These are phyloP conservation scores for Scartelaos histophorus DNA, from an alignment of 2,113 vertebrate species.

Conservation along the genomic window DNA sequence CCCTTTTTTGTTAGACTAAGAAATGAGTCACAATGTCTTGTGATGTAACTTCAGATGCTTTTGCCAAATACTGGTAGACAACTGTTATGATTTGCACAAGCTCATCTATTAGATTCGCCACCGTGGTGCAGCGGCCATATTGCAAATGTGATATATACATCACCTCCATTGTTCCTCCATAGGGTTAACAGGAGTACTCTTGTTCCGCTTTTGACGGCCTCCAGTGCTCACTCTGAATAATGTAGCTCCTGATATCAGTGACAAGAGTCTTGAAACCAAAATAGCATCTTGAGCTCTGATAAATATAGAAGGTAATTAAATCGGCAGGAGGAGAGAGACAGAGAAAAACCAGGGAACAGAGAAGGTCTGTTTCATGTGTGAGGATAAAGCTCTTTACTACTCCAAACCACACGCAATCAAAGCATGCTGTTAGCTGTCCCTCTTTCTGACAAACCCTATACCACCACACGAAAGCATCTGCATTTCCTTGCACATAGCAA, in stretches of 20 bases:
- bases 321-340: constrained; percentile 66
- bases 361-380: constrained; percentile 55
- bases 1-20: neutral
- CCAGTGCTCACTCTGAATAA: constrained; percentile 67
- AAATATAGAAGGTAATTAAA: constrained; percentile 80
- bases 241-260: constrained; percentile 72
- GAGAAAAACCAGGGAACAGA: constrained; percentile 54
- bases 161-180: constrained; percentile 24
- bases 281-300: constrained; percentile 75
- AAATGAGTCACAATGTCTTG: neutral
- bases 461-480: neutral
- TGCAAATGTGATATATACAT: constrained; percentile 7
- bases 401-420: constrained; percentile 26
- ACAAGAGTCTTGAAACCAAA: constrained; percentile 73
- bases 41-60: constrained; percentile 1
- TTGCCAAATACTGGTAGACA: neutral
- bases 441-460: neutral
- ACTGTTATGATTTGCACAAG: neutral
- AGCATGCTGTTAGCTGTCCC: neutral
- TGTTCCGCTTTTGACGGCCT: constrained; percentile 55
- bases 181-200: constrained; percentile 52
- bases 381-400: constrained; percentile 41
- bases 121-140: constrained; percentile 3
- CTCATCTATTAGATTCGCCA: neutral
- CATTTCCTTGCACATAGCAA: constrained; percentile 3